phyloP scores from a whole-genome alignment of 2,888 invertebrate genomes.

The Drosophila testacea region DNA sequence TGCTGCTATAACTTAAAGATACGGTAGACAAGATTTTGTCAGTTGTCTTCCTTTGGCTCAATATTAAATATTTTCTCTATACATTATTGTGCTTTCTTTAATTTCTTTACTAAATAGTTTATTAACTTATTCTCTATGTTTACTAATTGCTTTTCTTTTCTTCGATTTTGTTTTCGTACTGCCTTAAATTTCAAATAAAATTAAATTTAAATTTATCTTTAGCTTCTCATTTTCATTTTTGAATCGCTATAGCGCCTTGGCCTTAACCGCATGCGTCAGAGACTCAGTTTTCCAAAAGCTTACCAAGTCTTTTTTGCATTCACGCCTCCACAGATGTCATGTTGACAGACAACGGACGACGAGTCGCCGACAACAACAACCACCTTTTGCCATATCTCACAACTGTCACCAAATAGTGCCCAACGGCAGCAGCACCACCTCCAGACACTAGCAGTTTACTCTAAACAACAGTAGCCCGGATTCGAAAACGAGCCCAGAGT shows the following conservation, averaged over 20 bases:
- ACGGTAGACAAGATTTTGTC: not conserved
- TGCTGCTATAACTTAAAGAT: too few species aligned
- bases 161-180: not conserved
- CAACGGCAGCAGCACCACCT: constrained; percentile 37
- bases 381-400: constrained; percentile 32
- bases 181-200: too few species aligned
- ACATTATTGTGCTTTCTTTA: too few species aligned
- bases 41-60: too few species aligned
- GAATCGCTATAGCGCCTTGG: not conserved
- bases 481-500: constrained; percentile 31
- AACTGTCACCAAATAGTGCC: constrained; percentile 69
- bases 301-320: constrained; percentile 22
- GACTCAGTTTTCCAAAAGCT: not conserved
- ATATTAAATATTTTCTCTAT: too few species aligned
- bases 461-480: constrained; percentile 61
- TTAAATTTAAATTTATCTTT: not conserved
- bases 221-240: not conserved
- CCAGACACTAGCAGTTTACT: constrained; percentile 30
- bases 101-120: too few species aligned
- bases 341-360: constrained; percentile 25
- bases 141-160: too few species aligned
- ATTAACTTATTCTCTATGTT: too few species aligned
- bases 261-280: not conserved
- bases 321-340: constrained; percentile 60
- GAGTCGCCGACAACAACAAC: constrained; percentile 11